phyloP scores from a whole-genome alignment of 2,113 vertebrate genomes.

The Charadrius vociferus region DNA sequence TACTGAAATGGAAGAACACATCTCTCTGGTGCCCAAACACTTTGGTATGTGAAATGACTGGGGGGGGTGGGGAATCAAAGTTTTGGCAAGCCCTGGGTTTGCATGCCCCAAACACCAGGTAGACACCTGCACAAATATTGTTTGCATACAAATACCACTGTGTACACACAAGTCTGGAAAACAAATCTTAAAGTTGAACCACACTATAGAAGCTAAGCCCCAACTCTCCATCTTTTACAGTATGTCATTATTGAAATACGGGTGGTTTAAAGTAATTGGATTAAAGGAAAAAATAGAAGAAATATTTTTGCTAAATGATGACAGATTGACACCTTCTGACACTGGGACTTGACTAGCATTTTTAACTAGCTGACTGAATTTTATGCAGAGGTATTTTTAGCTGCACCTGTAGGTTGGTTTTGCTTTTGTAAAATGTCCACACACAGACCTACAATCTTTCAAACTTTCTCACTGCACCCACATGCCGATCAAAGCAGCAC shows the following conservation, averaged over 20 bases:
- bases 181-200: neutral
- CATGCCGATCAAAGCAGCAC: neutral
- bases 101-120: neutral
- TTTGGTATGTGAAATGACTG: neutral
- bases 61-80: neutral
- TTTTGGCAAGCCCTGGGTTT: neutral
- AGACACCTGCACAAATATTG: conserved; percentile 9
- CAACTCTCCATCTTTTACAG: neutral
- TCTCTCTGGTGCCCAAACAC: neutral
- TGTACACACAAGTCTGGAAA: neutral
- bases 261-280: neutral
- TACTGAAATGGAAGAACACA: neutral
- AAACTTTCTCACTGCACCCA: neutral
- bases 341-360: neutral
- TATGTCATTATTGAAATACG: neutral
- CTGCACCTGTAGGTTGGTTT: neutral
- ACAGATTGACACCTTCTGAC: neutral
- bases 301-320: neutral
- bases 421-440: neutral
- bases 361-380: neutral
- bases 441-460: neutral
- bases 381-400: neutral
- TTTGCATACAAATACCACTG: conserved; percentile 25
- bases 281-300: neutral
- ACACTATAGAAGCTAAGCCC: neutral